Evolutionary conservation across 2,888 invertebrate species (phyloP), one percentile per base, ranked within the genome.

Genomic region (Mellilla xanthometata): DNA sequence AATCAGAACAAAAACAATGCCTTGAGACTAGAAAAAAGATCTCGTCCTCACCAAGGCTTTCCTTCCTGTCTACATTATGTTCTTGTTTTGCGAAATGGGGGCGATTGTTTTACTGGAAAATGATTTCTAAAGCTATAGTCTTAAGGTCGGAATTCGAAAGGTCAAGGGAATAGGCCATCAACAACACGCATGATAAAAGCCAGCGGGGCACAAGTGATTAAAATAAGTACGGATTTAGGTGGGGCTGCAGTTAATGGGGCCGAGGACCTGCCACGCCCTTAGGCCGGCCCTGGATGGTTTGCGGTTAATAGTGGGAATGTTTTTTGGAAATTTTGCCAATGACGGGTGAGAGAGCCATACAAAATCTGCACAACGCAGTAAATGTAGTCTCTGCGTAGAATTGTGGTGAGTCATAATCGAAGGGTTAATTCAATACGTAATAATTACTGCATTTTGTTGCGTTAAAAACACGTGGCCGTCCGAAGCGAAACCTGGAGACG

Each of bases 151-250:
- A 62, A 65, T 58, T 70, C 9, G 49, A 24, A 43, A 54, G 48
- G 47, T 55, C 49, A 38, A 22, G 36, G 27, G 47, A 40, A 53
- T 47, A 56, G 65, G 58, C 72, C 66, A 77, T 77, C 73, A 76
- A 72, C 63, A 68, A 71, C 77, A 78, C 76, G 75, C 76, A 78
- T 81, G 80, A 82, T 81, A 79, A 76, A 76, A 76, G 75, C 72
- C 76, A 74, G 76, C 73, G 70, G 81, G 76, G 74, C 65, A 71
- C 72, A 68, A 77, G 82, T 82, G 85, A 85, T 85, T 85, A 85
- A 85, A 84, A 82, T 84, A 82, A 84, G 82, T 79, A 78, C 72
- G 81, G 81, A 82, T 83, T 83, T 81, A 77, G 83, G 82, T 68
- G 82, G 76, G 81, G 81, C 72, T 66, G 60, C 66, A 65, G 71